Evolutionary conservation across 1,140 invertebrate genomes (phyloP).

Genomic region (Euwallacea fornicatus): DNA sequence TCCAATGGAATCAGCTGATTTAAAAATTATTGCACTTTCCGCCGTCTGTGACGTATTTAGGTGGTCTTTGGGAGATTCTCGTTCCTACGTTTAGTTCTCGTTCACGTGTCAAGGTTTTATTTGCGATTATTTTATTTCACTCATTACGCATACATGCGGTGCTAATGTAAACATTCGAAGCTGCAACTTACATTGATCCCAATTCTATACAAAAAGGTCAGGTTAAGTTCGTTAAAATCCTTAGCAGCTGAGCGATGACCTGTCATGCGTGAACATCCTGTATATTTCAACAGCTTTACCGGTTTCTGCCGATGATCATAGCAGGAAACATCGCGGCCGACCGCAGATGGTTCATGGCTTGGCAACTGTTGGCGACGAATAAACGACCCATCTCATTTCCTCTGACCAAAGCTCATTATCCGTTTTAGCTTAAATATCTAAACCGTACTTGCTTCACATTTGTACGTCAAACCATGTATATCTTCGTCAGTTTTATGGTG

Average conservation of each 20-base stretch:
- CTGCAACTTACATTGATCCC: no score
- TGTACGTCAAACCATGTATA: no score
- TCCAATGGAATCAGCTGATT: conserved; percentile 25
- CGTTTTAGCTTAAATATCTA: no score
- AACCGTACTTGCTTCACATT: no score
- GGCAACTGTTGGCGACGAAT: background rate
- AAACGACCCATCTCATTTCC: background rate
- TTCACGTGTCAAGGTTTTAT: conserved; percentile 16
- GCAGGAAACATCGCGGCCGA: conserved; percentile 12
- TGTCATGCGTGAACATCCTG: conserved; percentile 30
- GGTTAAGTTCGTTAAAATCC: background rate
- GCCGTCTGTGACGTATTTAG: conserved; percentile 8
- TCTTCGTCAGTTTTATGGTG: no score
- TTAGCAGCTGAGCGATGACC: conserved; percentile 10
- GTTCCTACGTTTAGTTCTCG: background rate
- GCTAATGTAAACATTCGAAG: no score
- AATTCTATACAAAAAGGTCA: no score
- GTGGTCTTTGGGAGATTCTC: conserved; percentile 20
- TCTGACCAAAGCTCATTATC: background rate
- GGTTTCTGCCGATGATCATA: conserved; percentile 7
- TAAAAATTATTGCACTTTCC: conserved; percentile 30
- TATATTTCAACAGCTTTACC: conserved; percentile 20
- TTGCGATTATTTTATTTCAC: conserved; percentile 9
- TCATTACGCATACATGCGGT: no score
- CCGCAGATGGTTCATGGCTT: conserved; percentile 13